Conservation (phyloP, 2,797 vertebrate species). For the Microchirus variegatus region DNA sequence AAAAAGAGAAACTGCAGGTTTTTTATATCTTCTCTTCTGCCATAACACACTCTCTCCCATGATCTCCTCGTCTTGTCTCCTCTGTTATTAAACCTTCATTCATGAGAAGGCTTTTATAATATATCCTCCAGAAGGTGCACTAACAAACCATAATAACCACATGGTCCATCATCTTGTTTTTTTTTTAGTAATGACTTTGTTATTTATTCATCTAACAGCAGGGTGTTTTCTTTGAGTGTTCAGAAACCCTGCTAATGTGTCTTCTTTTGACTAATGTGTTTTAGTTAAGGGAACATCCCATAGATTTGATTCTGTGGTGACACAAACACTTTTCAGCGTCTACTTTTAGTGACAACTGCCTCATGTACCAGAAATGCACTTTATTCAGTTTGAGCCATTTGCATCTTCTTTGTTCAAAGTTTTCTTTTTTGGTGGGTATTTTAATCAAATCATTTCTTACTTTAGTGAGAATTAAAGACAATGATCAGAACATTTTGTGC, state of each 20-base stretch:
- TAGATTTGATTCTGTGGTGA: constrained; percentile 10
- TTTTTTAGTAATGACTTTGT: constrained; percentile 4
- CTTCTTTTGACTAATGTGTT: constrained; percentile 14
- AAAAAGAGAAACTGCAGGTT: constrained; percentile 1
- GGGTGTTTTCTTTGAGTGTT: constrained; percentile 9
- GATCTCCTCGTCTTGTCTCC: constrained; percentile 5
- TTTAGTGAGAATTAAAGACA: constrained; percentile 27
- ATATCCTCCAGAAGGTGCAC: constrained; percentile 12
- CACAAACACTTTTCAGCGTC: constrained; percentile 4
- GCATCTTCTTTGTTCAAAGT: constrained; percentile 27
- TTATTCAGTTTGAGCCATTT: constrained; percentile 45
- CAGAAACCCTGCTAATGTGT: constrained; percentile 10
- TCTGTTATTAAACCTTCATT: constrained; percentile 9
- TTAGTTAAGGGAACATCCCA: constrained; percentile 1
- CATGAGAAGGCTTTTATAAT: constrained; percentile 9
- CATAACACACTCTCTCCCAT: constrained; percentile 10
- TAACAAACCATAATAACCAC: constrained; percentile 13
- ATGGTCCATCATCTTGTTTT: not conserved
- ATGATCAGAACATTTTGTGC: constrained; percentile 33
- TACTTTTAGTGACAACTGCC: constrained; percentile 37
- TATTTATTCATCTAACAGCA: not conserved
- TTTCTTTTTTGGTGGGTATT: constrained; percentile 27
- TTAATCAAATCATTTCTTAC: constrained; percentile 21
- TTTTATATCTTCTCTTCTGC: constrained; percentile 20
- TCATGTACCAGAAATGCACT: constrained; percentile 59